Base-by-base conservation (phyloP, 1,140 invertebrate species). In the Latrodectus geometricus region DNA sequence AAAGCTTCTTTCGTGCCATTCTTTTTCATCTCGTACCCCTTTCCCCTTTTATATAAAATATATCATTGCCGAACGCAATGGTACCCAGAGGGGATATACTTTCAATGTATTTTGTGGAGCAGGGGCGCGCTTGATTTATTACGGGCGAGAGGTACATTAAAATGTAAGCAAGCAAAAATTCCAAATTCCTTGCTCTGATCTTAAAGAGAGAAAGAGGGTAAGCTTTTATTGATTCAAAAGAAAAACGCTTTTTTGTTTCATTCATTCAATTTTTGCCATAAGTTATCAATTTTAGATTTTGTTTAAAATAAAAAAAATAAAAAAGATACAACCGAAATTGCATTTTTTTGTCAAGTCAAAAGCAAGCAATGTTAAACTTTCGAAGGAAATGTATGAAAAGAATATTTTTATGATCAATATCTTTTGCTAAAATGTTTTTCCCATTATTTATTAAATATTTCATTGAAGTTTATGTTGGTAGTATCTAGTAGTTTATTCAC, bases 281-380 rank as follows among this genome's bases (percentile, higher is more conserved):
- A 65, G 76, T 78, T 78, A 78, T 78, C 76, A 78, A 78, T 78
- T 78, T 78, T 78, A 78, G 76, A 78, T 78, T 68, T 78, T 78
- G 61, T 48, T 78, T 78, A 35, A 35, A 35, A 35, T n/a, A n/a
- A n/a, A n/a, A n/a, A n/a, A n/a, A n/a, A n/a, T n/a, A 35, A 35
- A 35, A 35, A 35, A 35, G 35, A 35, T 35, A 35, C 35, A 35
- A 35, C 35, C 5, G 35, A 35, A 35, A 35, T 35, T 35, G 35
- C 35, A 35, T 35, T 35, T 35, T 35, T 35, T 35, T 35, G 35
- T 35, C 35, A 35, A 35, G 35, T 35, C 35, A 35, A 35, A 35
- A 35, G 35, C 35, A 35, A 5, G 35, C 35, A 35, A 35, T 35
- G 35, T 1, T 3, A 35, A 35, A 5, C 35, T 35, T 35, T 35